Percentiles rank a stretch among this genome's conserved stretches.
phyloP scores from a whole-genome alignment of 2,888 invertebrate species.

The Catonia carolina region DNA sequence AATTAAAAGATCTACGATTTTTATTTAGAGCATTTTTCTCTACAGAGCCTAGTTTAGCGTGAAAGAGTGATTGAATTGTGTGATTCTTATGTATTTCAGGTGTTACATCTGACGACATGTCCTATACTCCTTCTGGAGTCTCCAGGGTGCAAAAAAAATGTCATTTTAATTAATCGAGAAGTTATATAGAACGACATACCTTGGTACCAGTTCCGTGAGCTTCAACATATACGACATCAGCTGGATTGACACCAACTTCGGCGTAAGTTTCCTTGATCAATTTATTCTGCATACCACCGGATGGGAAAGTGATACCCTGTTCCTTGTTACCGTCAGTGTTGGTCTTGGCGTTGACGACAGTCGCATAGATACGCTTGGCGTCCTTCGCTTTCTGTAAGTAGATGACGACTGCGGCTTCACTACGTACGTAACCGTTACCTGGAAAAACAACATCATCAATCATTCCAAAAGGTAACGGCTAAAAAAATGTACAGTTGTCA shows the following conservation, averaged over 20 bases:
- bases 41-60: too few species aligned
- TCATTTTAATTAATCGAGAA: too few species aligned
- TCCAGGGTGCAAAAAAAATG: too few species aligned
- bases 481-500: too few species aligned
- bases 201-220: slow-evolving; percentile 99
- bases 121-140: too few species aligned
- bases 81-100: too few species aligned
- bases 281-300: slow-evolving; percentile 70
- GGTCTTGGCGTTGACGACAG: slow-evolving; percentile 77
- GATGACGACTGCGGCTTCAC: slow-evolving; percentile 79
- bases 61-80: too few species aligned
- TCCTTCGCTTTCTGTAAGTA: slow-evolving; percentile 70
- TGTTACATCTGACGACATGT: too few species aligned
- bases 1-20: too few species aligned
- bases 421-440: slow-evolving; percentile 83
- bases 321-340: slow-evolving; percentile 92
- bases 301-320: slow-evolving; percentile 82
- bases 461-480: too few species aligned
- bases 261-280: slow-evolving; percentile 80
- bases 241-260: slow-evolving; percentile 74
- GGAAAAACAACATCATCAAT: background rate
- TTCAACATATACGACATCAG: slow-evolving; percentile 84
- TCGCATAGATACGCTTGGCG: slow-evolving; percentile 77
- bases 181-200: too few species aligned
- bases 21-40: too few species aligned